Evolutionary conservation across 2,797 vertebrate species (phyloP), one percentile per base, ranked within the genome.

Genomic region (Pygocentrus nattereri): DNA sequence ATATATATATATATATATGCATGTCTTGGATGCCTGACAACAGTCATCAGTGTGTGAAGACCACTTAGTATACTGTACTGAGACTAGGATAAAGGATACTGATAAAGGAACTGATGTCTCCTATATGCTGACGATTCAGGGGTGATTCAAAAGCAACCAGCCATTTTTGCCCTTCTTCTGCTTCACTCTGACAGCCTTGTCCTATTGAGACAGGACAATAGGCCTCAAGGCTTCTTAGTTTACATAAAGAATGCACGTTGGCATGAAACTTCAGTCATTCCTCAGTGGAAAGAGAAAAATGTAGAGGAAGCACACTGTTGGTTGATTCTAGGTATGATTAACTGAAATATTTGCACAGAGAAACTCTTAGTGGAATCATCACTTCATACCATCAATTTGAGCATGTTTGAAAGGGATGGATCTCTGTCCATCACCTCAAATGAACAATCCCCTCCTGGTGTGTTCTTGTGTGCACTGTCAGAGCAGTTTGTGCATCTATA

Each of bases 111-210:
- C 10, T 7, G 65, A 8, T 31, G 30, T 70, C 34, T 62, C 65
- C 27, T 56, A 27, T 38, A 74, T 74, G 49, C 18, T 30, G 21
- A 8, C 31, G 21, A 83, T 61, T 78, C 49, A 23, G 50, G 38
- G 6, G 5, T 34, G 52, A 82, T 76, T 74, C 59, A 74, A 73
- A 73, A 38, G 41, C 49, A 71, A 31, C 31, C 4, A 15, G 13
- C 15, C 8, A 1, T 38, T 47, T 54, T 70, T 65, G 23, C 30
- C 15, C 44, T 76, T 71, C 5, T 21, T 62, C 62, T 59, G 62
- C 74, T 77, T 77, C 52, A n/a, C 23, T 54, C 68, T 74, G 79
- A 58, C 75, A 81, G 58, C 64, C 61, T 74, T 61, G 25, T 58
- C 31, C 34, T 65, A 62, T 65, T 79, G 72, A 64, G 56, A 21